Evolutionary conservation across 2,888 invertebrate genomes (phyloP), one percentile per base, ranked within the genome.

Genomic region (Diloba caeruleocephala): DNA sequence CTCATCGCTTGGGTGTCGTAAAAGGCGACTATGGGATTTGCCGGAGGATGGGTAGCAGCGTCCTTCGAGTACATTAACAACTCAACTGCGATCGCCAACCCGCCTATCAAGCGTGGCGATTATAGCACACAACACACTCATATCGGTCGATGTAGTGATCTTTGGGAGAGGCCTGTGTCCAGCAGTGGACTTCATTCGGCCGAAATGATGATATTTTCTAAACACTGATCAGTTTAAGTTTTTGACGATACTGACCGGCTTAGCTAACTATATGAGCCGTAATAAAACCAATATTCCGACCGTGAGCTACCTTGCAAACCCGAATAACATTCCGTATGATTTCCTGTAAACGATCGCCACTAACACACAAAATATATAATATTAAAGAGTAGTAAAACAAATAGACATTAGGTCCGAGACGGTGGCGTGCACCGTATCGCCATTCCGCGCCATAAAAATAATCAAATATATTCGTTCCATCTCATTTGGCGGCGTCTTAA

Each of bases 381-480:
- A 89, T 89, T 85, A 89, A 88, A 89, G 79, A 87, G 75, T 76
- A 86, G 82, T 89, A 89, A 89, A 92, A 91, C 88, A 90, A 90
- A 92, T 87, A 90, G 81, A 88, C 85, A 89, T 92, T 89, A 90
- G 82, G 82, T 72, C 78, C 81, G 82, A 75, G 78, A 74, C 84
- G 82, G 76, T 66, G 66, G 74, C 83, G 81, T 87, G 78, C 71
- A 72, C 80, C 84, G 88, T 90, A 90, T 89, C 88, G 90, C 92
- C 88, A 92, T 91, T 91, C 87, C 85, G 76, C 80, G 85, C 89
- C 90, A 91, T 93, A 92, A 93, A 92, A 92, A 91, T 92, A 93
- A 92, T 93, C 92, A 92, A 92, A 92, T 92, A 90, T 92, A 92
- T 93, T 91, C 90, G 92, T 92, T 92, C 92, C 92, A 89, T 90